phyloP scores from a whole-genome alignment of 2,888 invertebrate genomes.

The Pogonocherus hispidulus region DNA sequence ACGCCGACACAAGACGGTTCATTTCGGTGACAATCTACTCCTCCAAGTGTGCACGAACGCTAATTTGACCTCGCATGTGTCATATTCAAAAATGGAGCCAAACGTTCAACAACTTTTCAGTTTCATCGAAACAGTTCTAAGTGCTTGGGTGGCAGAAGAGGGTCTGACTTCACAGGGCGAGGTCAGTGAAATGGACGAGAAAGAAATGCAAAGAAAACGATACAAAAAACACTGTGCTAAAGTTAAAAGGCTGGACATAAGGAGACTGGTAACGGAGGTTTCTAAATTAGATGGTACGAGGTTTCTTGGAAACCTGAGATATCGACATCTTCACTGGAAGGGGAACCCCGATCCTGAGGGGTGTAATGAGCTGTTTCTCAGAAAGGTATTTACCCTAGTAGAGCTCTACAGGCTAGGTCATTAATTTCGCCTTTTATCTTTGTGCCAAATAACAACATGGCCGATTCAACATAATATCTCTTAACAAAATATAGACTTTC shows the following conservation, averaged over 20 bases:
- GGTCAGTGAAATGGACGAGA: conserved; percentile 81
- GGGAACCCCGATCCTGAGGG: conserved; percentile 88
- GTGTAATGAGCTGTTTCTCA: conserved; percentile 89
- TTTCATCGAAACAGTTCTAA: conserved; percentile 84
- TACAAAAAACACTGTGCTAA: conserved; percentile 76
- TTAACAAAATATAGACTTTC: background rate
- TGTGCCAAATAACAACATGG: conserved; percentile 6
- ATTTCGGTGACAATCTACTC: conserved; percentile 82
- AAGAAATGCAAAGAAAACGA: conserved; percentile 73
- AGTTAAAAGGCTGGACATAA: conserved; percentile 78
- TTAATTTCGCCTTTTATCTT: conserved; percentile 19
- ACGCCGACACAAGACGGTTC: conserved; percentile 83
- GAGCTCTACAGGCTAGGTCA: conserved; percentile 9
- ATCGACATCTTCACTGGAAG: conserved; percentile 87
- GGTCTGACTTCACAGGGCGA: conserved; percentile 81
- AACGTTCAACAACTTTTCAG: conserved; percentile 86
- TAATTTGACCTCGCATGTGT: conserved; percentile 70
- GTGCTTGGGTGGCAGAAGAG: conserved; percentile 84
- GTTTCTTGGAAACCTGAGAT: conserved; percentile 78
- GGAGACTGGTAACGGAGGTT: conserved; percentile 79
- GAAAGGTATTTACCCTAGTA: conserved; percentile 75
- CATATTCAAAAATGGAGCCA: conserved; percentile 76
- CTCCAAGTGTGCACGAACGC: conserved; percentile 83
- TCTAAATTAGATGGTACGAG: conserved; percentile 78
- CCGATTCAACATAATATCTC: conserved; percentile 2